Evolutionary conservation across 2,797 vertebrate species (phyloP).

Genomic region (Columba guinea): DNA sequence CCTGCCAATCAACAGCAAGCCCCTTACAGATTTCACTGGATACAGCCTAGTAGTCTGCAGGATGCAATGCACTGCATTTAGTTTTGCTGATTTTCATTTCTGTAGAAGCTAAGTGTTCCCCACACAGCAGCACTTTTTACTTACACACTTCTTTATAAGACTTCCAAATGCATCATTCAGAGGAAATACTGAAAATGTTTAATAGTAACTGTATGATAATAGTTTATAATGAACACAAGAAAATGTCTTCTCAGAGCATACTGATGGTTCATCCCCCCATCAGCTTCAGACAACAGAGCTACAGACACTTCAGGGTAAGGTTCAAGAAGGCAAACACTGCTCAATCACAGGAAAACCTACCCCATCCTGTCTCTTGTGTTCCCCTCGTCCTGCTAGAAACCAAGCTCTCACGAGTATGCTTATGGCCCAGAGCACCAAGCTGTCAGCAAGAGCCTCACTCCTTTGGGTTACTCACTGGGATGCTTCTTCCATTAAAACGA

Average conservation of each 20-base stretch:
- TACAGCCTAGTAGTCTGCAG: neutral
- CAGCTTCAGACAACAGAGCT: neutral
- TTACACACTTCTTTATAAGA: neutral
- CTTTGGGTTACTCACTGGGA: neutral
- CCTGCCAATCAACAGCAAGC: neutral
- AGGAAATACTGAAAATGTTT: neutral
- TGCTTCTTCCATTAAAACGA: neutral
- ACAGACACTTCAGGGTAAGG: neutral
- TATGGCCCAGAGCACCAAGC: neutral
- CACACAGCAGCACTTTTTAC: neutral
- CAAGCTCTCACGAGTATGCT: neutral
- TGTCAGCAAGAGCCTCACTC: neutral
- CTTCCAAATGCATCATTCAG: neutral
- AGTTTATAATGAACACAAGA: neutral
- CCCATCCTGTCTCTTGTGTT: neutral
- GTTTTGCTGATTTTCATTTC: neutral
- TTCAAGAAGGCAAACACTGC: neutral
- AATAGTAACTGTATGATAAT: neutral
- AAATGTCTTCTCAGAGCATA: neutral
- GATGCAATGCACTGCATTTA: neutral
- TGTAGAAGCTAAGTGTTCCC: neutral
- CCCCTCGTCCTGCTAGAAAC: neutral
- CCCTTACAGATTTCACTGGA: neutral
- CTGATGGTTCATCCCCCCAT: neutral
- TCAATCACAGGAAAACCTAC: neutral